Evolutionary conservation across 2,888 invertebrate genomes (phyloP), one percentile per base, ranked within the genome.

Genomic region (Brachyptera risi): DNA sequence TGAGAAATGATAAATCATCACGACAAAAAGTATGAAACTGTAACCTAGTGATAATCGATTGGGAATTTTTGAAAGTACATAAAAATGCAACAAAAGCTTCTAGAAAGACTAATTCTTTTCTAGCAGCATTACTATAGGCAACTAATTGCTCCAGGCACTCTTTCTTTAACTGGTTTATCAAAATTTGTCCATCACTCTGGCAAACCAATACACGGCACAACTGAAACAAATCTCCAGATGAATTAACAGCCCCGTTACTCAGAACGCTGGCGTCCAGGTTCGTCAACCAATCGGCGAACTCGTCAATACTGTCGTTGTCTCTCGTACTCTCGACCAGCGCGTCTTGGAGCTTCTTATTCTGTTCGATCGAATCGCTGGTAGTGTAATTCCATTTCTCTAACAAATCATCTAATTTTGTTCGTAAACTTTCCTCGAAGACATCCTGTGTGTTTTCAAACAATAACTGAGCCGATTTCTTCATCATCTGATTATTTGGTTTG

Each of bases 141-240:
- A n/a, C n/a, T n/a, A n/a, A n/a, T n/a, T n/a, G n/a, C n/a, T n/a
- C n/a, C n/a, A n/a, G n/a, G n/a, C n/a, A n/a, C n/a, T n/a, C n/a
- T n/a, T n/a, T n/a, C n/a, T n/a, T n/a, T n/a, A n/a, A n/a, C n/a
- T n/a, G n/a, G n/a, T n/a, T n/a, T n/a, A n/a, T n/a, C n/a, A n/a
- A n/a, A n/a, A n/a, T n/a, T n/a, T n/a, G n/a, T n/a, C n/a, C n/a
- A n/a, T n/a, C n/a, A n/a, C n/a, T n/a, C n/a, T n/a, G n/a, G n/a
- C n/a, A n/a, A n/a, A n/a, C n/a, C n/a, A n/a, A n/a, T n/a, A n/a
- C n/a, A n/a, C n/a, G n/a, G n/a, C n/a, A n/a, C 69, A 86, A 81
- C 68, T 84, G 84, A 71, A 88, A 88, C 31, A 90, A 76, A 72
- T 87, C 86, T 19, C 83, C 83, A 1, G 87, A 84, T 66, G 85